Evolutionary conservation across 2,113 vertebrate genomes (phyloP), one percentile per base, ranked within the genome.

Genomic region (Agelaius phoeniceus): DNA sequence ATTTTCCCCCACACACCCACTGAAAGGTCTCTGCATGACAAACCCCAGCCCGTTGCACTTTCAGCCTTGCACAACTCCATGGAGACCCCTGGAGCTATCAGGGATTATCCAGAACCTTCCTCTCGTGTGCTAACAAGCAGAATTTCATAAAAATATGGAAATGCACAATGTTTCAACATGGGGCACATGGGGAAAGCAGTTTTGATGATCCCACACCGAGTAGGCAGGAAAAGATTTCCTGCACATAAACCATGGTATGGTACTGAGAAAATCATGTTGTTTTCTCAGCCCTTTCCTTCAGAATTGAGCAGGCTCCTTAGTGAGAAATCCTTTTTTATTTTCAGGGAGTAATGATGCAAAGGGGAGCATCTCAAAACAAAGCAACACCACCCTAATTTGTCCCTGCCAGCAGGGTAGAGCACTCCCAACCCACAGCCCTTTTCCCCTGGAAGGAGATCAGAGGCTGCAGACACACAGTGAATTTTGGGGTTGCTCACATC

Each of bases 381-480:
- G 1, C 81, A 89, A 0, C 18, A 2, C 6, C 4, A 73, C 76
- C 87, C 59, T 24, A 46, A 76, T 49, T 67, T 76, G 81, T 58
- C 30, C 59, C 44, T 77, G 80, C 37, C 78, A 79, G 87, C 44
- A 30, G 44, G 3, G 27, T 0, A 43, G 74, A 73, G 74, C 41
- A 46, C 46, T 61, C 74, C 43, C 33, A 30, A 23, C 13, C 49
- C 84, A 67, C 87, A 87, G 0, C 31, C 26, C 51, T 77, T 66
- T 26, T 63, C 15, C 52, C 44, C 82, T 83, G 89, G 59, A 41
- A 93, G 51, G 28, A 72, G 79, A 80, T 86, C 67, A 94, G 91
- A 94, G 90, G 2, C 69, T 49, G 22, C 39, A 67, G 54, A 19
- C 88, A 69, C n/a, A 31, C 78, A 57, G 27, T 41, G 85, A 39